Conservation (phyloP, 2,888 invertebrate genomes). For the Watsonalla binaria region DNA sequence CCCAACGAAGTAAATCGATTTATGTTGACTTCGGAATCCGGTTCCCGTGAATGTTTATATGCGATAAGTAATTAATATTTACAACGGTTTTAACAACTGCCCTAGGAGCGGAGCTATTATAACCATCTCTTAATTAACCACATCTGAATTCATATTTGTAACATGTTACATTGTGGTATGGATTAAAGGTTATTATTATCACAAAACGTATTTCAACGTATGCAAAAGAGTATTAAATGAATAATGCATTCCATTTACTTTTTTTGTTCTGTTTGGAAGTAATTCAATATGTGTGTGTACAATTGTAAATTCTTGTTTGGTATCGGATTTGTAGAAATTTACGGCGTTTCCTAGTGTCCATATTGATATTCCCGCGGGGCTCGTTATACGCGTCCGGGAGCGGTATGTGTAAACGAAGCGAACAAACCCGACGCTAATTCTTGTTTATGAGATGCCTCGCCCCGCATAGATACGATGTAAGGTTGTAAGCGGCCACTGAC, state of each 20-base stretch:
- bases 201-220: background rate
- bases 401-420: conserved; percentile 75
- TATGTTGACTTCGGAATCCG: conserved; percentile 24
- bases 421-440: conserved; percentile 71
- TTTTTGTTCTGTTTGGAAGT: background rate
- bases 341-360: conserved; percentile 62
- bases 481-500: conserved; percentile 55
- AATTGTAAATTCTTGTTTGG: conserved; percentile 45
- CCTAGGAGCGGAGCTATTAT: conserved; percentile 26
- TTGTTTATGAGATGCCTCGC: conserved; percentile 68
- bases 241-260: background rate
- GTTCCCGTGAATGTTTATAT: conserved; percentile 25
- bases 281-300: conserved; percentile 41
- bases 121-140: conserved; percentile 34
- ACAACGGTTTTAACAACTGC: conserved; percentile 33
- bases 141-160: conserved; percentile 26
- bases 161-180: conserved; percentile 14
- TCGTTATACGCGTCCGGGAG: conserved; percentile 65
- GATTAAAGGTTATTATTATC: conserved; percentile 24
- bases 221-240: background rate
- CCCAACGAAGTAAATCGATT: conserved; percentile 32
- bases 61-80: conserved; percentile 26
- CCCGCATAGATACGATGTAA: conserved; percentile 51
- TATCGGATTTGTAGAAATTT: conserved; percentile 58
- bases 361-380: conserved; percentile 52